Percentiles rank a stretch among this genome's conserved stretches.
These are phyloP conservation scores for Enteromius afrohamiltoni DNA, from an alignment of 2,797 vertebrate genomes.

Conservation along the genomic window DNA sequence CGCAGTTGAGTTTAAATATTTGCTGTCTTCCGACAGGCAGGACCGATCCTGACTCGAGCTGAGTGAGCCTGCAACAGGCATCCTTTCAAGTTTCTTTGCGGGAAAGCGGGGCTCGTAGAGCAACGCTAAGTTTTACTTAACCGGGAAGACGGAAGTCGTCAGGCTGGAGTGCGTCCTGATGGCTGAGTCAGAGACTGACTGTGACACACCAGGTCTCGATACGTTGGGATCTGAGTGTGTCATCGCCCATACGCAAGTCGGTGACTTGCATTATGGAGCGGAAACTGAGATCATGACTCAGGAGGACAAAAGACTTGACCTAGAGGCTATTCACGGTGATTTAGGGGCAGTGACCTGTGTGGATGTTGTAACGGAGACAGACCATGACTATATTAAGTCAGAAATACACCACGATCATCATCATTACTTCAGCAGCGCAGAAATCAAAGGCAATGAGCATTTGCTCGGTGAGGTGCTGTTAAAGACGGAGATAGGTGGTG, in stretches of 20 bases:
- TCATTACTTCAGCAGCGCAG: conserved; percentile 79
- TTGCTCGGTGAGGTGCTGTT: conserved; percentile 81
- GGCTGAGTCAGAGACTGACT: conserved; percentile 88
- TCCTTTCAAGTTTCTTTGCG: conserved; percentile 41
- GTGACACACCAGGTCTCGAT: conserved; percentile 86
- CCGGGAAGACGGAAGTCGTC: conserved; percentile 81
- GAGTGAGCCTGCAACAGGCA: neutral
- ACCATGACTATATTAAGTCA: conserved; percentile 82
- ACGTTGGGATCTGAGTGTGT: conserved; percentile 88
- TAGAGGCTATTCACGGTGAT: conserved; percentile 80
- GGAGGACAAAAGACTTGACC: conserved; percentile 81
- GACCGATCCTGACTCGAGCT: conserved; percentile 44
- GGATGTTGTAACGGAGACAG: conserved; percentile 79
- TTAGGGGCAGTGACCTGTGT: conserved; percentile 79
- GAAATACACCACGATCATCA: conserved; percentile 66
- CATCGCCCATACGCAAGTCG: conserved; percentile 85
- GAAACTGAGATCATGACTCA: conserved; percentile 84
- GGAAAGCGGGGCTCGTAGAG: conserved; percentile 55
- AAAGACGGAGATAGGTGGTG: conserved; percentile 71
- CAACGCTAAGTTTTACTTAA: conserved; percentile 65
- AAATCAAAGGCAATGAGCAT: conserved; percentile 72
- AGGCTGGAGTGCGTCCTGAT: conserved; percentile 87
- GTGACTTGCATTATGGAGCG: conserved; percentile 83
- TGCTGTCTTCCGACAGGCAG: conserved; percentile 51
- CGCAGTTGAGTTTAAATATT: neutral